Evolutionary conservation across 1,140 invertebrate species (phyloP).

Genomic region (Saccostrea cuccullata): DNA sequence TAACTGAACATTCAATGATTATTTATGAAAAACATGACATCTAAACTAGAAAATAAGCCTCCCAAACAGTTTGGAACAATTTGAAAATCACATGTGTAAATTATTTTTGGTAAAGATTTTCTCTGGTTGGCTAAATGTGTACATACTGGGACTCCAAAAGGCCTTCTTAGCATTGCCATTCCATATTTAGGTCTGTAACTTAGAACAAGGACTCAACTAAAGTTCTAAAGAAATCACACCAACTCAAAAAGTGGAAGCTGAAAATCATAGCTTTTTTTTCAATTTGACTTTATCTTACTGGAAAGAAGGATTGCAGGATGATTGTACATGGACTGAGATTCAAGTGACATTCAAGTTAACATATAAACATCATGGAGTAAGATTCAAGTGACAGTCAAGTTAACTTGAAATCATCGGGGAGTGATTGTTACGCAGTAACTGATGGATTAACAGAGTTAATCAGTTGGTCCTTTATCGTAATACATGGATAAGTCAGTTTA

Average conservation of each 20-base stretch:
- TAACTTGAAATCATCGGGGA: not conserved
- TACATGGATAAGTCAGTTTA: not conserved
- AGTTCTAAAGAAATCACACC: no score
- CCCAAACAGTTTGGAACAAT: not conserved
- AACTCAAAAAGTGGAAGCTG: not conserved
- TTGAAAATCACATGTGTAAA: not conserved
- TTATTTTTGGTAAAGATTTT: not conserved
- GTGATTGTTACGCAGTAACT: not conserved
- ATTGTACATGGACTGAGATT: not conserved
- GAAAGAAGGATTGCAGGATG: no score
- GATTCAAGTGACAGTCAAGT: not conserved
- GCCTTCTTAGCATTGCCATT: not conserved
- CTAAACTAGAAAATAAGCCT: constrained; percentile 7
- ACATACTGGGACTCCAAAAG: not conserved
- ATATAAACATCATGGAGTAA: not conserved
- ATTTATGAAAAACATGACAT: not conserved
- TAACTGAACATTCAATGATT: constrained; percentile 8
- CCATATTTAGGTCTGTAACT: not conserved
- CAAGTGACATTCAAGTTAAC: not conserved
- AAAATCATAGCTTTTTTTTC: not conserved
- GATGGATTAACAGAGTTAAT: not conserved
- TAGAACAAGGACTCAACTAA: not conserved
- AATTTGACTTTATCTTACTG: not conserved
- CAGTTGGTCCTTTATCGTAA: not conserved
- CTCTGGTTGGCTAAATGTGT: not conserved